These are phyloP conservation scores for Siderastrea siderea DNA, from an alignment of 92 coral and sea anemone species.

Conservation along the genomic window DNA sequence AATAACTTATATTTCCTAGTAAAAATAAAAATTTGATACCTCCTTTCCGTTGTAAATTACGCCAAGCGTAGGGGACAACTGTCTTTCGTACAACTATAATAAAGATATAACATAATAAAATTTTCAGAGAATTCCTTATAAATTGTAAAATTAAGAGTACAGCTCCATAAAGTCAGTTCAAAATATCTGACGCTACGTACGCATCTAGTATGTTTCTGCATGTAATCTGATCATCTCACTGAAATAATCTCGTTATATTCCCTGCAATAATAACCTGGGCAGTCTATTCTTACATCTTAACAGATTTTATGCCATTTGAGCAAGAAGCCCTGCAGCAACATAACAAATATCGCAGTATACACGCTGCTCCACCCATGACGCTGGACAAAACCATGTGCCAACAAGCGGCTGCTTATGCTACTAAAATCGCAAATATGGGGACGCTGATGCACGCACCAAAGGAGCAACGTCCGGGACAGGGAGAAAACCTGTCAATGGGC, in stretches of 20 bases:
- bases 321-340: conserved; percentile 64
- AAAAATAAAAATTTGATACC: no score
- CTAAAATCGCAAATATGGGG: conserved; percentile 57
- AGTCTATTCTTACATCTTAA: neutral
- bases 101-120: no score
- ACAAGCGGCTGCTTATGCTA: conserved; percentile 76
- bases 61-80: no score
- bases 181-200: no score
- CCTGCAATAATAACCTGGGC: neutral
- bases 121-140: no score
- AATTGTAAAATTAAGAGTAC: no score
- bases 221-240: no score
- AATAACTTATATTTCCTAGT: no score
- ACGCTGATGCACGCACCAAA: conserved; percentile 57
- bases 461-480: conserved; percentile 39
- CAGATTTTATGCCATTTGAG: neutral
- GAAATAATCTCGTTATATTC: neutral
- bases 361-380: conserved; percentile 71
- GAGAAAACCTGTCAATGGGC: conserved; percentile 83
- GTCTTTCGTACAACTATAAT: no score
- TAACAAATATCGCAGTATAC: conserved; percentile 75
- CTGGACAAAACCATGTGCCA: conserved; percentile 73
- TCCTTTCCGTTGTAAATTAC: no score
- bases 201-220: no score
- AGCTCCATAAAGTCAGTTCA: no score